Percentiles rank a stretch among this genome's conserved stretches.
Conservation (phyloP, 2,797 vertebrate species). For the Heterohyrax brucei region DNA sequence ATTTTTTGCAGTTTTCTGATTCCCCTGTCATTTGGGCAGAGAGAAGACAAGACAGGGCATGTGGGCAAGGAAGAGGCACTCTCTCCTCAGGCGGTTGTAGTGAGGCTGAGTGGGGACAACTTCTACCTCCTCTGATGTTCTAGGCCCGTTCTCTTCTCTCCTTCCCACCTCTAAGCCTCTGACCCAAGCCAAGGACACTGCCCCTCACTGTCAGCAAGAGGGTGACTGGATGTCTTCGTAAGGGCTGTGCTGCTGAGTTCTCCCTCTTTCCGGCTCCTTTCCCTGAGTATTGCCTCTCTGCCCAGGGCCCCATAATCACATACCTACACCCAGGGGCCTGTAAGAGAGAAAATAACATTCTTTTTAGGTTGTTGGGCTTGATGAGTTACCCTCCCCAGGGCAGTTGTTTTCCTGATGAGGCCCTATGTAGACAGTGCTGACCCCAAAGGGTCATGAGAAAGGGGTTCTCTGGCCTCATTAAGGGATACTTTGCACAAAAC, state of each 20-base stretch:
- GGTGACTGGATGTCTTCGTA: not conserved
- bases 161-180: not conserved
- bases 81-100: not conserved
- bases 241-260: not conserved
- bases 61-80: not conserved
- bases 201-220: not conserved
- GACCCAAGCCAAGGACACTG: not conserved
- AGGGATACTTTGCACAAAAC: not conserved
- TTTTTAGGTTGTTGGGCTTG: not conserved
- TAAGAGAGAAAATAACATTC: not conserved
- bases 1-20: not conserved
- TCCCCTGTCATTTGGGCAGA: not conserved
- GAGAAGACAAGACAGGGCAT: not conserved
- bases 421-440: not conserved
- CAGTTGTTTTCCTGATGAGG: not conserved
- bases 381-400: not conserved
- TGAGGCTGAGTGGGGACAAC: rapidly evolving
- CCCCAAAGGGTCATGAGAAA: not conserved
- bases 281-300: not conserved
- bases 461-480: not conserved
- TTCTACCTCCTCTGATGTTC: not conserved
- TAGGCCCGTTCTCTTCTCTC: not conserved
- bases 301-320: not conserved
- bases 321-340: not conserved
- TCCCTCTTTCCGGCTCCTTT: too few species aligned